Conservation (phyloP, 2,113 vertebrate species). For the Spea bombifrons region DNA sequence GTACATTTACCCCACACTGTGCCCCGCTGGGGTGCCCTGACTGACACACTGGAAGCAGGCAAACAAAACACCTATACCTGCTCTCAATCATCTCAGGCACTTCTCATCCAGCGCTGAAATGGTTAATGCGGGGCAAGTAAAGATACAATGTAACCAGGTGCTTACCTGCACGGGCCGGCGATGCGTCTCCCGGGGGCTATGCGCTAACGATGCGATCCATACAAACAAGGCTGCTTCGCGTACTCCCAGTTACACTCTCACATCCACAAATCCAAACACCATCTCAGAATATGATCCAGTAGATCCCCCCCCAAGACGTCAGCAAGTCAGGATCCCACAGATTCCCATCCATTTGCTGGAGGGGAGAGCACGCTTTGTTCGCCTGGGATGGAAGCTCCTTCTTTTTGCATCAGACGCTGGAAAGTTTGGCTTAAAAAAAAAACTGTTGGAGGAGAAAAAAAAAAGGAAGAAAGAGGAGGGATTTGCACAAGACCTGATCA, state of each 20-base stretch:
- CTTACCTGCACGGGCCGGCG: slow-evolving; percentile 32
- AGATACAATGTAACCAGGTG: background rate
- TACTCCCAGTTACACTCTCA: background rate
- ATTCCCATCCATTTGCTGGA: background rate
- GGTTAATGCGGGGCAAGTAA: too few relatives aligned
- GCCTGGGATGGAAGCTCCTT: background rate
- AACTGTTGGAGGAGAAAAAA: slow-evolving; percentile 10
- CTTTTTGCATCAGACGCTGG: background rate
- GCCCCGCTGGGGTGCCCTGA: too few relatives aligned
- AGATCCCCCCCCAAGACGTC: background rate
- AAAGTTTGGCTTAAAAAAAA: slow-evolving; percentile 12
- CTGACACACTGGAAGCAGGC: too few relatives aligned
- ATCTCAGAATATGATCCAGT: background rate
- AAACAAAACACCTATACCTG: too few relatives aligned
- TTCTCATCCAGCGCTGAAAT: too few relatives aligned
- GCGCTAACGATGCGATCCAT: background rate
- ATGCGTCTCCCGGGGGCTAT: background rate
- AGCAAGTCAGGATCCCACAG: background rate
- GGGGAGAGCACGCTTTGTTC: background rate
- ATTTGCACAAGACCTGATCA: background rate
- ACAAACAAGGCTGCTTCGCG: background rate
- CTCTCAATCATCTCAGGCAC: too few relatives aligned
- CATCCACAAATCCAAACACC: background rate
- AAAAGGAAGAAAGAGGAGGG: background rate
- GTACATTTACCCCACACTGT: too few relatives aligned